Conservation (phyloP, 2,888 invertebrate species). For the Tridacna crocea region DNA sequence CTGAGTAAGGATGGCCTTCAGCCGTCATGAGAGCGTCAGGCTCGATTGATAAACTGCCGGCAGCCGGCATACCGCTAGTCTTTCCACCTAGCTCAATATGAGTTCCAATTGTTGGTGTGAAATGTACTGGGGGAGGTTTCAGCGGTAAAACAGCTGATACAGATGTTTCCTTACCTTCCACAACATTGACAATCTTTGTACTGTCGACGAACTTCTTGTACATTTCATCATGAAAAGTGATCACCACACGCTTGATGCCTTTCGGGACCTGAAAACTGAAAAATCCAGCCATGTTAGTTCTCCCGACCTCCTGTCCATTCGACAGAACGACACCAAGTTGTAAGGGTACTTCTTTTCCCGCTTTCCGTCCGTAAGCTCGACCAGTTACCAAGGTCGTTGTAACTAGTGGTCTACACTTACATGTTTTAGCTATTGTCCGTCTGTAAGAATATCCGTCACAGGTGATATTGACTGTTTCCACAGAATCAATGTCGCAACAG, state of each 20-base stretch:
- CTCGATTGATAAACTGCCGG: conserved; percentile 35
- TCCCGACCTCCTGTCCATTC: conserved; percentile 22
- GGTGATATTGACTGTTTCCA: conserved; percentile 20
- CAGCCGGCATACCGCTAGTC: conserved; percentile 6
- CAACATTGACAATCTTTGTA: conserved; percentile 38
- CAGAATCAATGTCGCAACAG: conserved; percentile 35
- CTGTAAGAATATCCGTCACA: conserved; percentile 43
- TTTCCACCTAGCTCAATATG: conserved; percentile 33
- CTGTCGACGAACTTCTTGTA: conserved; percentile 37
- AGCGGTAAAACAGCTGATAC: conserved; percentile 33
- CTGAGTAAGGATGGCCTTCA: conserved; percentile 35
- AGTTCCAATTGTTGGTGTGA: conserved; percentile 25
- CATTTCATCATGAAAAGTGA: conserved; percentile 33
- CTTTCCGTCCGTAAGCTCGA: conserved; percentile 26
- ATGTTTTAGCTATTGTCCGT: conserved; percentile 31
- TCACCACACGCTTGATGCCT: conserved; percentile 20
- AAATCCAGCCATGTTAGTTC: conserved; percentile 40
- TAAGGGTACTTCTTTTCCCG: conserved; percentile 34
- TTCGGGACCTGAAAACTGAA: conserved; percentile 43
- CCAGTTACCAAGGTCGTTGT: conserved; percentile 32
- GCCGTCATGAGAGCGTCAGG: conserved; percentile 33
- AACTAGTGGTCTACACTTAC: conserved; percentile 34
- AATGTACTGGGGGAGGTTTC: conserved; percentile 40
- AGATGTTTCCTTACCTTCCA: conserved; percentile 16
- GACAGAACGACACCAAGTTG: conserved; percentile 27